Evolutionary conservation across 2,113 vertebrate genomes (phyloP).

Genomic region (Heterotis niloticus): DNA sequence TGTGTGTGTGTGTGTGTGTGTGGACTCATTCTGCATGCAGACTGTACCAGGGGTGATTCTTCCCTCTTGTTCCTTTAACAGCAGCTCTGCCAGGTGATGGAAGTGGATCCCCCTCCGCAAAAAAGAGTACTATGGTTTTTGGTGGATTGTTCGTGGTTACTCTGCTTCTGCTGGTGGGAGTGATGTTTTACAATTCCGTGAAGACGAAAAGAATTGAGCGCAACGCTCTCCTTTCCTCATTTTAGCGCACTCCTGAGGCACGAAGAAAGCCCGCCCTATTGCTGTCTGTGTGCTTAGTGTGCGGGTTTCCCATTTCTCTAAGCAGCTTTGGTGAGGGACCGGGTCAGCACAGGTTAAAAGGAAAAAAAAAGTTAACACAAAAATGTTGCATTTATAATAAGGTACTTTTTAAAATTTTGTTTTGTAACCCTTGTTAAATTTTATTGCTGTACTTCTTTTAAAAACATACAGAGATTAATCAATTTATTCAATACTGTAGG

Average conservation of each 20-base stretch:
- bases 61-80: not conserved
- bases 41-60: not conserved
- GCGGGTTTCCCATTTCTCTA: no score
- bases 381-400: not conserved
- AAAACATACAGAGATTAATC: no score
- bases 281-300: not conserved
- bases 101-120: not conserved
- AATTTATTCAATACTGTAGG: no score
- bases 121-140: not conserved
- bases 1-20: no score
- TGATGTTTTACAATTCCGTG: not conserved
- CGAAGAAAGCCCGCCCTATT: not conserved
- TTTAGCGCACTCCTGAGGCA: not conserved
- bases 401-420: no score
- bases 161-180: conserved; percentile 1
- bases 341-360: not conserved
- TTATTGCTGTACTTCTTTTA: no score
- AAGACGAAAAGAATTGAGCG: not conserved
- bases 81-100: not conserved
- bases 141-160: not conserved
- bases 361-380: not conserved
- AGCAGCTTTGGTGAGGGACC: no score
- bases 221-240: conserved; percentile 11
- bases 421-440: no score
- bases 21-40: not conserved